Conservation (phyloP, 2,888 invertebrate species). For the Polydesmus complanatus region DNA sequence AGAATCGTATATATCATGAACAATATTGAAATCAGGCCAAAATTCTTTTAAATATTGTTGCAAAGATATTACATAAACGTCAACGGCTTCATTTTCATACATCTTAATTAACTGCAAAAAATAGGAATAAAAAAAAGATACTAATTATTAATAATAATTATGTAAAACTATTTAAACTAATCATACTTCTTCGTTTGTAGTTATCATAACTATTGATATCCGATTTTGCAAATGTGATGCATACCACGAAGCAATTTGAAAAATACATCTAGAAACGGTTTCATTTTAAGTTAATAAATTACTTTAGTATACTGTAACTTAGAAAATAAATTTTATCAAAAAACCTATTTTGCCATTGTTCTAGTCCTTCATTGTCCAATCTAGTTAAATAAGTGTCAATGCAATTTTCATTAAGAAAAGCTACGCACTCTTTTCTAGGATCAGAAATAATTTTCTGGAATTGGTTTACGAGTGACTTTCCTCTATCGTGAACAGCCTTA, state of each 20-base stretch:
- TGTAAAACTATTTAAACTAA: background rate
- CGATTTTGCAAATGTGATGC: constrained; percentile 28
- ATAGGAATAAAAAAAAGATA: background rate
- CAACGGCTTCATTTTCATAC: constrained; percentile 20
- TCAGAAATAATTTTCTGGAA: constrained; percentile 26
- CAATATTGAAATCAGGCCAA: constrained; percentile 24
- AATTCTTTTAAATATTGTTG: constrained; percentile 27
- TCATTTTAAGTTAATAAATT: too few relatives aligned
- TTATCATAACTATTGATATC: constrained; percentile 29
- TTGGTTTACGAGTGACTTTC: constrained; percentile 24
- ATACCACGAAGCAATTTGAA: constrained; percentile 28
- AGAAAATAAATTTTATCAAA: background rate
- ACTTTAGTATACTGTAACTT: background rate
- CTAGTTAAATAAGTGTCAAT: constrained; percentile 26
- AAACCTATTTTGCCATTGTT: constrained; percentile 22
- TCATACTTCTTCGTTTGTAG: constrained; percentile 25
- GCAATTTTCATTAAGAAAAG: constrained; percentile 31
- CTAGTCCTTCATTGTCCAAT: constrained; percentile 23
- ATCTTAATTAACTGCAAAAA: constrained; percentile 13
- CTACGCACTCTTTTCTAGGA: constrained; percentile 24
- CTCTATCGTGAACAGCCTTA: constrained; percentile 23
- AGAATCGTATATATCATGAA: constrained; percentile 26
- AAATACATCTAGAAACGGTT: constrained; percentile 26
- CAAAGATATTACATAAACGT: constrained; percentile 27
- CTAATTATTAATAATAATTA: background rate